Percentiles rank a stretch among this genome's conserved stretches.
Evolutionary conservation across 2,797 vertebrate genomes (phyloP).

Genomic region (Mormyrus hasselquistii): DNA sequence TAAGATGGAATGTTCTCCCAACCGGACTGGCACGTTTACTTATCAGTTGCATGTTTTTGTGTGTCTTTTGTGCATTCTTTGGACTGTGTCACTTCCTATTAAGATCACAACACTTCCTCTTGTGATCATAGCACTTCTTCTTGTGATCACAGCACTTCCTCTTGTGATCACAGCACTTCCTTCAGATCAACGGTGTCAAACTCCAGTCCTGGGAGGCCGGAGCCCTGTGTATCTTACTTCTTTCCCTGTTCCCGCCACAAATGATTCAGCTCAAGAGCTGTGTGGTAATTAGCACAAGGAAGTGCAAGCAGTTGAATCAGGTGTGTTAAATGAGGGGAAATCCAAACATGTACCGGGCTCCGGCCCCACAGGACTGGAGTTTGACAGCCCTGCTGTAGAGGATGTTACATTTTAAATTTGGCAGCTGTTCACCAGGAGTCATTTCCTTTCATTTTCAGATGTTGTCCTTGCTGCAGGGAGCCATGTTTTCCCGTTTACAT

Average conservation of each 20-base stretch:
- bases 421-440: conserved; percentile 30
- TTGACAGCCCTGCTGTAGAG: neutral
- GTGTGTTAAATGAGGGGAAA: neutral
- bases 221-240: neutral
- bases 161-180: neutral
- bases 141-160: too few species aligned
- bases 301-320: neutral
- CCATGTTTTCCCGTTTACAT: conserved; percentile 52
- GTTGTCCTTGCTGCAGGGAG: conserved; percentile 41
- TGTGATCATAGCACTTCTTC: too few species aligned
- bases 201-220: neutral
- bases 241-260: neutral
- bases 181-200: neutral
- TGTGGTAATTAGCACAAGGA: neutral
- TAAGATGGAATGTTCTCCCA: neutral
- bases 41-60: neutral
- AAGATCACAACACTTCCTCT: neutral
- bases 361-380: neutral
- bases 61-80: neutral
- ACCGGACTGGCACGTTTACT: neutral
- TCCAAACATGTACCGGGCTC: neutral
- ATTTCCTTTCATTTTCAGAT: conserved; percentile 21
- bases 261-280: neutral
- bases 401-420: neutral
- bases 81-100: neutral